These are phyloP conservation scores for Stomorhina lunata DNA, from an alignment of 2,888 invertebrate species.

Conservation along the genomic window DNA sequence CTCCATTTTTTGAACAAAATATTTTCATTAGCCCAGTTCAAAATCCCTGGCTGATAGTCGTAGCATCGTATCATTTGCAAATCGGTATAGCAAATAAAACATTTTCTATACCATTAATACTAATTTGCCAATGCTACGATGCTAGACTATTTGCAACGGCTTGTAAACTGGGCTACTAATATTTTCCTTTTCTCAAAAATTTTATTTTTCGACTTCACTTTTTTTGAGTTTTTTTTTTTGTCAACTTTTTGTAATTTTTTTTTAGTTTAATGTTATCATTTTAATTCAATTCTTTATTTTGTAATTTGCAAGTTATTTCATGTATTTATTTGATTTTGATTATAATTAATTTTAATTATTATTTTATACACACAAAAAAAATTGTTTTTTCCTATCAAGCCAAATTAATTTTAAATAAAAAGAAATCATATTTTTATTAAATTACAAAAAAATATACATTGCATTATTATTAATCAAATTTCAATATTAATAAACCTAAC, in stretches of 20 bases:
- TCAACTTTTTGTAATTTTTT: conserved; percentile 7
- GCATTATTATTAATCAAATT: neutral
- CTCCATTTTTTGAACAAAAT: too few relatives aligned
- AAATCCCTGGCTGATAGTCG: too few relatives aligned
- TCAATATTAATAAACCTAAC: too few relatives aligned
- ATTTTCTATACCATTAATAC: too few relatives aligned
- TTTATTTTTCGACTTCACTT: too few relatives aligned
- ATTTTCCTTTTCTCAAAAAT: too few relatives aligned
- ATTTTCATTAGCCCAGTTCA: too few relatives aligned
- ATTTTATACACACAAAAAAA: conserved; percentile 25
- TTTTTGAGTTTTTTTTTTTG: neutral
- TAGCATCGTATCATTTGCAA: too few relatives aligned
- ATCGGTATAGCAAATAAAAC: too few relatives aligned
- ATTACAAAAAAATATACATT: conserved; percentile 37
- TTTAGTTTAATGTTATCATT: conserved; percentile 15
- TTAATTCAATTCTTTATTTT: conserved; percentile 1
- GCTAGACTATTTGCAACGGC: too few relatives aligned
- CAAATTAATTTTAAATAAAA: conserved; percentile 65
- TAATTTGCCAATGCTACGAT: too few relatives aligned
- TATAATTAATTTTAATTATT: conserved; percentile 54
- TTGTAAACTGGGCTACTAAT: too few relatives aligned
- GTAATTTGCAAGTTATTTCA: conserved; percentile 48
- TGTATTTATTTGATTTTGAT: conserved; percentile 60
- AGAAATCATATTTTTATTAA: conserved; percentile 57
- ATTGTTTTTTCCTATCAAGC: conserved; percentile 65